Percentiles rank a stretch among this genome's conserved stretches.
phyloP scores from a whole-genome alignment of 1,140 invertebrate species.

The Steinernema khuongi region DNA sequence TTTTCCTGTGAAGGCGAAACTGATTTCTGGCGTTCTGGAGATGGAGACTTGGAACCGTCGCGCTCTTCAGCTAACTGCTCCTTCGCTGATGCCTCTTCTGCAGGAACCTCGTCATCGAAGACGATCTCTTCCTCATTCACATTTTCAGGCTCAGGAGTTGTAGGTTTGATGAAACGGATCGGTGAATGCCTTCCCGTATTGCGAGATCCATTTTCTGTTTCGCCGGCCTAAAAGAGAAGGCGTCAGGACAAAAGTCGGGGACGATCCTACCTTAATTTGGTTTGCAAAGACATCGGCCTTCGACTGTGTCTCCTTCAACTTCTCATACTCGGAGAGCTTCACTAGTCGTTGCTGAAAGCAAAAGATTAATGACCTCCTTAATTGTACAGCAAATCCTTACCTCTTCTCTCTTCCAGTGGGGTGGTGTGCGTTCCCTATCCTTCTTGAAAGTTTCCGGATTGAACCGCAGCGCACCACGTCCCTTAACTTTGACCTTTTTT shows the following conservation, averaged over 20 bases:
- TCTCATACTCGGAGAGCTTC: constrained; percentile 25
- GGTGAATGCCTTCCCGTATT: not conserved
- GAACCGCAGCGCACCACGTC: constrained; percentile 30
- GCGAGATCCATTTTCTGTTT: not conserved
- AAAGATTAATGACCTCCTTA: not conserved
- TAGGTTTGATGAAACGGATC: not conserved
- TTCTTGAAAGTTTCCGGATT: not conserved
- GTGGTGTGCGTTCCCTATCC: constrained; percentile 21
- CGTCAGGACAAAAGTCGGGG: not conserved
- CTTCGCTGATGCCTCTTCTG: too few species aligned
- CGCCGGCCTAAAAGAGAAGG: not conserved
- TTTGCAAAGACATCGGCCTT: constrained; percentile 13
- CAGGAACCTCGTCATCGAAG: too few species aligned
- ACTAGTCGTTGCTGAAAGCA: constrained; percentile 29
- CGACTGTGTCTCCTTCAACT: not conserved
- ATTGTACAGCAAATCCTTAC: constrained; percentile 15
- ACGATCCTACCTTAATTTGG: constrained; percentile 14
- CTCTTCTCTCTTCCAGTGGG: constrained; percentile 30
- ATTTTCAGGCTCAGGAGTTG: not conserved
- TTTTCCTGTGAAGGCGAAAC: too few species aligned
- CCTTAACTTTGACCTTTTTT: constrained; percentile 30
- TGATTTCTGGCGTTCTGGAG: too few species aligned
- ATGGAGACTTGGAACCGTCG: too few species aligned
- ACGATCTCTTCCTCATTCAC: too few species aligned
- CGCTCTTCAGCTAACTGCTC: too few species aligned